These are phyloP conservation scores for Eidolon dupreanum DNA, from an alignment of 2,797 vertebrate species.

Conservation along the genomic window DNA sequence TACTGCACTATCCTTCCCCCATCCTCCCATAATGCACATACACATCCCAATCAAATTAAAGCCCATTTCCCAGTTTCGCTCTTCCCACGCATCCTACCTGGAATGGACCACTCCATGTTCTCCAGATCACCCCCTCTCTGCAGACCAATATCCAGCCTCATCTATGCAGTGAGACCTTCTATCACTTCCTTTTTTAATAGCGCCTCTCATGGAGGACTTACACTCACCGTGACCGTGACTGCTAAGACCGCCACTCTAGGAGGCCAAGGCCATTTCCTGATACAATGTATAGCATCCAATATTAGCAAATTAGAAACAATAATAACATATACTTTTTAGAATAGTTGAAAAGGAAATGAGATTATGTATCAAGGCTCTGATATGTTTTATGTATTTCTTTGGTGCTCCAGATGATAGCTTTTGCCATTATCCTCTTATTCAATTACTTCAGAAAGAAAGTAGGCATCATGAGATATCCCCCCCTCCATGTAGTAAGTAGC, in stretches of 20 bases:
- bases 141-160: not conserved
- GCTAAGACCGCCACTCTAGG: not conserved
- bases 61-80: not conserved
- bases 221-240: too few species aligned
- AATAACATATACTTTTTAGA: not conserved
- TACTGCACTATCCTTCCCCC: too few species aligned
- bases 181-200: not conserved
- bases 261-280: not conserved
- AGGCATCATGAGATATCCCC: not conserved
- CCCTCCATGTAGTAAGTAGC: not conserved
- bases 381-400: not conserved
- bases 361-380: not conserved
- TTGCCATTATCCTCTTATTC: not conserved
- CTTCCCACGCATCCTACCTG: not conserved
- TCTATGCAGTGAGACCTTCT: not conserved
- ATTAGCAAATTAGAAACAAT: not conserved
- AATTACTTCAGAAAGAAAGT: constrained; percentile 26
- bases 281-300: not conserved
- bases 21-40: not conserved
- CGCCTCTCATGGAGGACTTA: not conserved
- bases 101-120: not conserved
- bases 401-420: not conserved
- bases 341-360: not conserved
- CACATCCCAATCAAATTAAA: not conserved
- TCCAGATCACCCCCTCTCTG: not conserved